Evolutionary conservation across 2,797 vertebrate genomes (phyloP).

Genomic region (Sylvia borin): DNA sequence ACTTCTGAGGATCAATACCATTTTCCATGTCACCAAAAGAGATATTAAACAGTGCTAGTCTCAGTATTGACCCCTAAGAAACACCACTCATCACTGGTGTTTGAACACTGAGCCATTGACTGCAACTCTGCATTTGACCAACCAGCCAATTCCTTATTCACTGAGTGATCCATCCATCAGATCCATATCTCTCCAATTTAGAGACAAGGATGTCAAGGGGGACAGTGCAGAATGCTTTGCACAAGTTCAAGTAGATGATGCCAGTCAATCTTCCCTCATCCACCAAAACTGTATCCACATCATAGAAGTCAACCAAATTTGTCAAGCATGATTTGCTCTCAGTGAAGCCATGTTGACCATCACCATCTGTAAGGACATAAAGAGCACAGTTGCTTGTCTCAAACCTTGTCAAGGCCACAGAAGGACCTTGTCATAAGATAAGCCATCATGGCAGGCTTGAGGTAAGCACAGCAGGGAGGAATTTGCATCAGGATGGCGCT

Average conservation of each 20-base stretch:
- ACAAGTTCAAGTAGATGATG: neutral
- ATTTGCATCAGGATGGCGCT: neutral
- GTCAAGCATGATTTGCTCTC: neutral
- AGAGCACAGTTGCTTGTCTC: neutral
- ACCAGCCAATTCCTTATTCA: neutral
- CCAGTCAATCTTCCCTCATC: neutral
- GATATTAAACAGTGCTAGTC: neutral
- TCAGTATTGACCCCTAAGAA: neutral
- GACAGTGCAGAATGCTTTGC: neutral
- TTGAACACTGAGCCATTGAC: neutral
- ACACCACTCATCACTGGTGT: neutral
- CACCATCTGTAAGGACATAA: neutral
- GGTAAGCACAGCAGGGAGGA: neutral
- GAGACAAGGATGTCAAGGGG: too few relatives aligned
- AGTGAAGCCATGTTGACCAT: neutral
- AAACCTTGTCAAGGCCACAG: neutral
- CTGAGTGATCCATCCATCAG: neutral
- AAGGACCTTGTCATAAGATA: neutral
- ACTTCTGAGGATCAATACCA: neutral
- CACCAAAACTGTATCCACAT: neutral
- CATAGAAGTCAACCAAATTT: neutral
- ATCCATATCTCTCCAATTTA: neutral
- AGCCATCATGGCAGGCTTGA: neutral
- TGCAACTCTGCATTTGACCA: neutral
- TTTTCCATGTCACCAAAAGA: neutral